These are phyloP conservation scores for Xylota sylvarum DNA, from an alignment of 2,888 invertebrate genomes.

Conservation along the genomic window DNA sequence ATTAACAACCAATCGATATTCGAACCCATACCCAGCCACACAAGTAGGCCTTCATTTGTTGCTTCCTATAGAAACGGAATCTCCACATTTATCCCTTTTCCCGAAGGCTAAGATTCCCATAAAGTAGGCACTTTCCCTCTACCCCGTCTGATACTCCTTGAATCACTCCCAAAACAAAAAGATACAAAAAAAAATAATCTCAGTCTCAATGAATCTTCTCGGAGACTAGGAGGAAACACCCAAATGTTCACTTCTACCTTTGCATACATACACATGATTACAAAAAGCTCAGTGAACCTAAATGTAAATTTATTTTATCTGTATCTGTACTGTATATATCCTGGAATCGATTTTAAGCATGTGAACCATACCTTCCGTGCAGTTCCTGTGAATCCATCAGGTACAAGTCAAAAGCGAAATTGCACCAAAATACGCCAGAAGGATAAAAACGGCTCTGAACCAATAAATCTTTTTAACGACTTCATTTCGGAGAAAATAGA, in stretches of 20 bases:
- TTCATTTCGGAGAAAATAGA: constrained; percentile 39
- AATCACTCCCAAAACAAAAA: background rate
- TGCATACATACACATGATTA: background rate
- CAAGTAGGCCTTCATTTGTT: background rate
- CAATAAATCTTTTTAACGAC: constrained; percentile 59
- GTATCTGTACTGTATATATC: background rate
- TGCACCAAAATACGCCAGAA: background rate
- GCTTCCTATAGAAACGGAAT: background rate
- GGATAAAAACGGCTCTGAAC: background rate
- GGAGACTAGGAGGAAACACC: background rate
- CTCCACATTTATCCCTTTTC: constrained; percentile 6
- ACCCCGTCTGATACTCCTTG: background rate
- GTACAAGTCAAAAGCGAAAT: background rate
- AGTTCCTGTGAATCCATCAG: constrained; percentile 10
- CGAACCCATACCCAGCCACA: background rate
- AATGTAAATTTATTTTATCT: constrained; percentile 14
- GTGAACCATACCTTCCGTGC: background rate
- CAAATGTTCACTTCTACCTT: background rate
- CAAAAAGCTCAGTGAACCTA: constrained; percentile 11
- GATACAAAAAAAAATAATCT: constrained; percentile 1
- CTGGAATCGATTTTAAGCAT: constrained; percentile 2
- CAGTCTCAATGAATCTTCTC: background rate
- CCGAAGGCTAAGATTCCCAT: constrained; percentile 4
- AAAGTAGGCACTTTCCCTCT: background rate
- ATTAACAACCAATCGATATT: constrained; percentile 8